phyloP scores from a whole-genome alignment of 2,797 vertebrate species.

The Sparidentex hasta region DNA sequence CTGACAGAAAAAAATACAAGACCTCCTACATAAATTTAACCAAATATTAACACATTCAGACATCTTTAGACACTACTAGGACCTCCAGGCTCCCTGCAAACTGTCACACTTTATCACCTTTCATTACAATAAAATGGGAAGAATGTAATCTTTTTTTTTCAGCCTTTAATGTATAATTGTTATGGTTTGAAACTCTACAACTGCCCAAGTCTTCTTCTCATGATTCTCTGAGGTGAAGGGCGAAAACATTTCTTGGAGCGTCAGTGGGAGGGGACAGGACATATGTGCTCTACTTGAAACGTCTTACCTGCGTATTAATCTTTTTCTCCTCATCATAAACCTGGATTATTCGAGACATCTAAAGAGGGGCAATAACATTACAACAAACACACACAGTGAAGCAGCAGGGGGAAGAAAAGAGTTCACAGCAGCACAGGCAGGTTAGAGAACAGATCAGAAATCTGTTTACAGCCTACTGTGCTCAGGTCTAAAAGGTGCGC shows the following conservation, averaged over 20 bases:
- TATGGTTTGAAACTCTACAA: background rate
- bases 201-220: constrained; percentile 4
- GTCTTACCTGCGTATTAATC: constrained; percentile 99
- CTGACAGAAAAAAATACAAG: background rate
- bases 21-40: background rate
- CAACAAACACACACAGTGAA: constrained; percentile 93
- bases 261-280: constrained; percentile 85
- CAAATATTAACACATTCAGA: background rate
- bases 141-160: background rate
- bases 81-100: background rate
- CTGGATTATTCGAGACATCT: constrained; percentile 99
- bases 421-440: constrained; percentile 87
- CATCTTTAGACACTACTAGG: background rate
- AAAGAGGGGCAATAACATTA: constrained; percentile 96
- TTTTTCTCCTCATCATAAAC: constrained; percentile 99
- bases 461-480: constrained; percentile 68
- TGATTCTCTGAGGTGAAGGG: constrained; percentile 22
- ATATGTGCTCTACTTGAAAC: constrained; percentile 88
- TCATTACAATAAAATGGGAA: background rate
- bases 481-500: constrained; percentile 32
- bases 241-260: constrained; percentile 77
- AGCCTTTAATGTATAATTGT: background rate
- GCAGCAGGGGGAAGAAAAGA: constrained; percentile 86
- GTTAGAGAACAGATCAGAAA: constrained; percentile 75
- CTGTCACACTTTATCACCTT: background rate